A percentile compares a stretch with the other conserved stretches of the same genome.
Conservation (phyloP, 2,113 vertebrate species). For the Leptobrachium leishanense region DNA sequence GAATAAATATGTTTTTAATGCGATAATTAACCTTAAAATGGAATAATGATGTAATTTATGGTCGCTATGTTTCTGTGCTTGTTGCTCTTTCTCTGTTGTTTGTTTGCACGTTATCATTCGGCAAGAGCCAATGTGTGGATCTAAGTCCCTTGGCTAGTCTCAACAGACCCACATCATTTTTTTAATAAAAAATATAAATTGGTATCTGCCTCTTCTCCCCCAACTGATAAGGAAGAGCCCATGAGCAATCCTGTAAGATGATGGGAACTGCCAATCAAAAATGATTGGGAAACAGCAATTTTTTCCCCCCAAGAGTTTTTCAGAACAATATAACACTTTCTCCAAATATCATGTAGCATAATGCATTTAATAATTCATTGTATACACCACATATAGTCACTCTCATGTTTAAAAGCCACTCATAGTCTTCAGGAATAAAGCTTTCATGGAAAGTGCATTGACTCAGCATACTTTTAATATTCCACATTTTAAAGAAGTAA, state of each 20-base stretch:
- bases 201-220: no score
- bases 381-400: not conserved
- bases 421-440: constrained; percentile 2
- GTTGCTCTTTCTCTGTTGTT: not conserved
- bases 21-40: not conserved
- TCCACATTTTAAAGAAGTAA: constrained; percentile 15
- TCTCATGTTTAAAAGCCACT: not conserved
- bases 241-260: no score
- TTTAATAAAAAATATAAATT: no score
- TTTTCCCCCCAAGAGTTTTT: no score
- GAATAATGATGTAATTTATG: not conserved
- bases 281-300: no score
- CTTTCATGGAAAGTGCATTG: constrained; percentile 3
- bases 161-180: no score
- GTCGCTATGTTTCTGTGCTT: not conserved
- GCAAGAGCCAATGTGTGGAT: no score
- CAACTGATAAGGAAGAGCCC: no score
- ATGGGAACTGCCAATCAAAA: no score
- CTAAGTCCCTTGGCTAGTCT: no score
- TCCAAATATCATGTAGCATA: not conserved
- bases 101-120: no score
- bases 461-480: constrained; percentile 20
- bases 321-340: no score
- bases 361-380: not conserved
- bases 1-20: not conserved